phyloP scores from a whole-genome alignment of 2,797 vertebrate genomes.

The Chloroceryle amazona region DNA sequence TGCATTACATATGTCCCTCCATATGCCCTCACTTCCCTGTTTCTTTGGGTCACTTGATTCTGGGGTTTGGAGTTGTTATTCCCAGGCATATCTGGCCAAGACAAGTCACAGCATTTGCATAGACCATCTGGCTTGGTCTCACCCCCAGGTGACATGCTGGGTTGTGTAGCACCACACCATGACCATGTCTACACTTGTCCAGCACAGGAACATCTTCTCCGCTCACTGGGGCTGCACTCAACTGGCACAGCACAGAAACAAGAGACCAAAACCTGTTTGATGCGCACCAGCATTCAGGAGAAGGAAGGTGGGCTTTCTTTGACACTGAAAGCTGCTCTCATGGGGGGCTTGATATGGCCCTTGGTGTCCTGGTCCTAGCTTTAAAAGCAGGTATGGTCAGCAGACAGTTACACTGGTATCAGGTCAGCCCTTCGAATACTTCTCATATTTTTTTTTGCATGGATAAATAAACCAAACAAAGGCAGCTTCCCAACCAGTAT shows the following conservation, averaged over 20 bases:
- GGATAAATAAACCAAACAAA: background rate
- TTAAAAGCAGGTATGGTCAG: background rate
- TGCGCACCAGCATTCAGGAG: background rate
- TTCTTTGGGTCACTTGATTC: background rate
- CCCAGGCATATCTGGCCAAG: background rate
- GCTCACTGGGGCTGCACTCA: rapidly evolving
- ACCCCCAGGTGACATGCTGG: background rate
- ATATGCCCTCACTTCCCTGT: background rate
- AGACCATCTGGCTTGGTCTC: background rate
- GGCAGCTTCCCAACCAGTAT: background rate
- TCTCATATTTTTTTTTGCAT: background rate
- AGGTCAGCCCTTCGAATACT: background rate
- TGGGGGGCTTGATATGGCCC: background rate
- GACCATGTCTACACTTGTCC: background rate
- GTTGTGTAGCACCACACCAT: background rate
- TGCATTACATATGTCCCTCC: rapidly evolving
- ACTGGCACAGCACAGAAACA: background rate
- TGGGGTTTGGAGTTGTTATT: background rate
- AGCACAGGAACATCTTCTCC: background rate
- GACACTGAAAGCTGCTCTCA: background rate
- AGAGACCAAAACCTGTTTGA: background rate
- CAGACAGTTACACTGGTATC: background rate
- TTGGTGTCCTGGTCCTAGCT: background rate
- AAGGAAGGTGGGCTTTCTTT: background rate
- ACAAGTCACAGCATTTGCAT: background rate